Base-by-base conservation (phyloP, 2,113 vertebrate genomes). In the Origma solitaria region DNA sequence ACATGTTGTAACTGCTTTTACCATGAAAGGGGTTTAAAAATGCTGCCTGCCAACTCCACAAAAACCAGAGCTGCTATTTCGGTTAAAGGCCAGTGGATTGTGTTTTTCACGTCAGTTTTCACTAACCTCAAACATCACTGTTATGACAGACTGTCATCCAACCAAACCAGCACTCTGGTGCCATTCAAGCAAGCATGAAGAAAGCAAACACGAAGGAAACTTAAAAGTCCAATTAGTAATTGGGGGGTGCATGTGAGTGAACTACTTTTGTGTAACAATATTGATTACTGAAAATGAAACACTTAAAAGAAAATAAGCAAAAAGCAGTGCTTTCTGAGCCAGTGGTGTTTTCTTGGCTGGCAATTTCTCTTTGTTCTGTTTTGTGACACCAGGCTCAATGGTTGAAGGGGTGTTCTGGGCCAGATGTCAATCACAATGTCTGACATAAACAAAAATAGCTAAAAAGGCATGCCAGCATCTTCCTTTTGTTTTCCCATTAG, bases 321-420 rank as follows among this genome's bases (percentile, higher is more conserved):
- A 94, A 96, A 95, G 47, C 89, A 80, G 76, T 61, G 44, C 87
- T 93, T 87, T 93, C 84, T 92, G 86, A 95, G 89, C 69, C 82
- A 96, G 93, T 92, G 76, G 86, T 94, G 89, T 87, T 97, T 97
- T 90, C 93, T 92, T 97, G 96, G 87, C 96, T 96, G 92, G 84
- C 50, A 93, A 51, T 96, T 95, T 98, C 91, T 96, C 96, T 97
- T 97, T 97, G 97, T 97, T 97, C 95, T 94, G 37, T 96, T 97
- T 76, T 91, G 86, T 68, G 88, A 87, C 84, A 88, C 95, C 89
- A 97, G 73, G 90, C 91, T 96, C 90, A 95, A 91, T 79, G 92
- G 90, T 93, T 92, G 90, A 95, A 95, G 77, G 86, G 95, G 76
- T 96, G 64, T 88, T 85, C 88, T 93, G 94, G 96, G 94, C 72